Percentiles rank a stretch among this genome's conserved stretches.
phyloP scores from a whole-genome alignment of 2,797 vertebrate species.

The Rhyacichthys aspro region DNA sequence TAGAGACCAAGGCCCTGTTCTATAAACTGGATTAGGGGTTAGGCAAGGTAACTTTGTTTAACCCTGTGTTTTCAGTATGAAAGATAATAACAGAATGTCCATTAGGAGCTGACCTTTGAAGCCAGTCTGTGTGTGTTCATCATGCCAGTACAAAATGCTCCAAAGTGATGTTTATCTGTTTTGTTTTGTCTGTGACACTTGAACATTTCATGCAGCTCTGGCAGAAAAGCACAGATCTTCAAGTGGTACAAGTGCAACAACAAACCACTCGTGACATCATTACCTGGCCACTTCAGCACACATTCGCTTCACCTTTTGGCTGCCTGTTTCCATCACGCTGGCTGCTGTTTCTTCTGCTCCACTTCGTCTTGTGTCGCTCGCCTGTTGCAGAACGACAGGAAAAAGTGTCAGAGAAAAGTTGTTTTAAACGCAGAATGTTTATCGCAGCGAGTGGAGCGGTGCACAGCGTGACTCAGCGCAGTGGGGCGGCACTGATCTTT shows the following conservation, averaged over 20 bases:
- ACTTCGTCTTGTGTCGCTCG: not conserved
- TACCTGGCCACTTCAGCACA: conserved; percentile 5
- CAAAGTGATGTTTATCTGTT: conserved; percentile 24
- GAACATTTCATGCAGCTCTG: conserved; percentile 14
- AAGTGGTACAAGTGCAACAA: conserved; percentile 28
- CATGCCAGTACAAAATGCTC: conserved; percentile 29
- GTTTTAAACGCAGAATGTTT: conserved; percentile 17
- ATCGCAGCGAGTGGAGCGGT: conserved; percentile 21
- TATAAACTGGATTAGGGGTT: no score
- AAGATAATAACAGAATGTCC: no score
- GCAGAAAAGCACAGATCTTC: conserved; percentile 7
- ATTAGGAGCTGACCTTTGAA: no score
- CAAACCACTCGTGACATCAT: conserved; percentile 32
- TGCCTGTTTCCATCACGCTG: not conserved
- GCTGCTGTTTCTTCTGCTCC: no score
- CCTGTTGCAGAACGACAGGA: not conserved
- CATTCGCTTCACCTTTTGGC: conserved; percentile 3
- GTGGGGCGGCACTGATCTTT: conserved; percentile 23
- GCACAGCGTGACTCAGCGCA: conserved; percentile 25
- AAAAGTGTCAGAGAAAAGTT: conserved; percentile 11
- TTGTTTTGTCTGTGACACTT: no score
- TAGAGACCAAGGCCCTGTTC: no score
- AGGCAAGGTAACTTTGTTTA: no score
- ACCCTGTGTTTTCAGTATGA: no score
- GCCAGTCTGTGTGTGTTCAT: not conserved